Conservation (phyloP, 1,140 invertebrate species). For the Drosophila pectinifera region DNA sequence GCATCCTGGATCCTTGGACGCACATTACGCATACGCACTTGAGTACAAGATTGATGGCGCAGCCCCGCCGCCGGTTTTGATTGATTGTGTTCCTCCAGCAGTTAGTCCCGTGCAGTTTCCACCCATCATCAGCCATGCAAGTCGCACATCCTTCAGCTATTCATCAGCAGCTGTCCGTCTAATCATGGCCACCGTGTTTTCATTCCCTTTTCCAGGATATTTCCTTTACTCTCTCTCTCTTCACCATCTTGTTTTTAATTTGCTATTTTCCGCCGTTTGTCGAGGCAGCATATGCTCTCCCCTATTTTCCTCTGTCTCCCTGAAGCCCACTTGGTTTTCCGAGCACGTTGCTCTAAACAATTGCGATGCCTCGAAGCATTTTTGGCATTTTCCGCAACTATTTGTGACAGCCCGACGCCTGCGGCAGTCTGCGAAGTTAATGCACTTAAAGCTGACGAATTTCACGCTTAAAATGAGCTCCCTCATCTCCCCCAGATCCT, state of each 20-base stretch:
- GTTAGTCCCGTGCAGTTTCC: slow-evolving; percentile 30
- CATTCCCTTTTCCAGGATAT: slow-evolving; percentile 11
- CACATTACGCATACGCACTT: slow-evolving; percentile 54
- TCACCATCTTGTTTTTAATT: slow-evolving; percentile 55
- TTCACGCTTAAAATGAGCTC: slow-evolving; percentile 53
- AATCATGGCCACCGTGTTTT: slow-evolving; percentile 50
- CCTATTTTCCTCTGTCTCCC: slow-evolving; percentile 1
- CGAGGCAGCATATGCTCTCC: slow-evolving; percentile 31
- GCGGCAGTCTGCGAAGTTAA: slow-evolving; percentile 24
- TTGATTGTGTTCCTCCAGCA: slow-evolving; percentile 40
- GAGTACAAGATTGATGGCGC: slow-evolving; percentile 52
- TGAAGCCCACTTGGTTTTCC: slow-evolving; percentile 26
- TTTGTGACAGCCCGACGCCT: slow-evolving; percentile 68
- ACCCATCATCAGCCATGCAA: slow-evolving; percentile 54
- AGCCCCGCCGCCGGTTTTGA: slow-evolving; percentile 25
- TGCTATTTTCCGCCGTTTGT: slow-evolving; percentile 44
- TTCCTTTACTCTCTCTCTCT: not conserved
- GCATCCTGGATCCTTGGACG: slow-evolving; percentile 38
- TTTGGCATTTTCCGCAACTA: slow-evolving; percentile 60
- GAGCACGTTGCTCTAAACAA: slow-evolving; percentile 47
- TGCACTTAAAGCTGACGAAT: slow-evolving; percentile 69
- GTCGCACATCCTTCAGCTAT: slow-evolving; percentile 45
- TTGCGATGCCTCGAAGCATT: slow-evolving; percentile 39
- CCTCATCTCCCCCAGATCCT: slow-evolving; percentile 24
- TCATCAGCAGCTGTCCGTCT: slow-evolving; percentile 51